Evolutionary conservation across 2,888 invertebrate genomes (phyloP), one percentile per base, ranked within the genome.

Genomic region (Strigamia maritima): DNA sequence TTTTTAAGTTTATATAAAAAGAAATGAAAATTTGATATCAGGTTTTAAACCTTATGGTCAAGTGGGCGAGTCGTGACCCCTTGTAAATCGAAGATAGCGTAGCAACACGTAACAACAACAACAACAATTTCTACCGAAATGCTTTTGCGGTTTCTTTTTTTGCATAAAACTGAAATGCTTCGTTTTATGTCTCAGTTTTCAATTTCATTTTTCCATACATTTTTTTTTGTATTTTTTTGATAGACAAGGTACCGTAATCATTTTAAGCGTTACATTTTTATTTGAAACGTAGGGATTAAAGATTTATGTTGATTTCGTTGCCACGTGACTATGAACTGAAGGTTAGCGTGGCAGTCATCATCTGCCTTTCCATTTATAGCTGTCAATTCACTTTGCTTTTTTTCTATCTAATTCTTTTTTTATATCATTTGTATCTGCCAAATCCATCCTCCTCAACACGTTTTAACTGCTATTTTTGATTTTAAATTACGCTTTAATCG

Each of bases 321-420:
- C 24, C 22, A 40, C 40, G 40, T 40, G 40, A 35, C 35, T 35
- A 16, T 16, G 16, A 60, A 60, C 60, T 19, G 60, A 19, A 60
- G 60, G 60, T 19, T n/a, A 60, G n/a, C 60, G 19, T 60, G 60
- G n/a, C 60, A 60, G n/a, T 12, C 60, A 60, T 60, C 60, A 60
- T 60, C 60, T 60, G 60, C 60, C 60, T 60, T 60, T 60, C 60
- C 60, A 60, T 60, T 60, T 60, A 60, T 60, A 60, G 60, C 60
- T n/a, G 60, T 60, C 60, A 60, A 60, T 60, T 60, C 60, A 60
- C 60, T 60, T 60, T 60, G 8, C 60, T 60, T 19, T 60, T 19
- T n/a, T 60, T 60, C 24, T n/a, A n/a, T 19, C n/a, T 19, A 60
- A 60, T 60, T 60, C 60, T 24, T 60, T 24, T 60, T 60, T 60